Base-by-base conservation (phyloP, 2,888 invertebrate species). In the Incurvaria masculella region DNA sequence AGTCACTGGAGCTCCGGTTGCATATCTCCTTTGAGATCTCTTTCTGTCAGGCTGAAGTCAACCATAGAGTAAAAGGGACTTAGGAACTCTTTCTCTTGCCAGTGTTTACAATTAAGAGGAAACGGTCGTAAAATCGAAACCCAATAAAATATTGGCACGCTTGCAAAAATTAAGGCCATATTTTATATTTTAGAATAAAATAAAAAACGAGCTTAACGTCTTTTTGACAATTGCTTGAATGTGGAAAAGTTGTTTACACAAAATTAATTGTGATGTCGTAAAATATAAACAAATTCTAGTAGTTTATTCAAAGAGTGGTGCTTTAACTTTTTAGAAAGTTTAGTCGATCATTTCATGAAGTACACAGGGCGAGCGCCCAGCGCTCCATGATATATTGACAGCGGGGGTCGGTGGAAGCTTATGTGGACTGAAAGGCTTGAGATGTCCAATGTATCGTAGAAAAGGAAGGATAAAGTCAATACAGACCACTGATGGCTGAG, bases 401-500 rank as follows among this genome's bases (percentile, higher is more conserved):
- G 68, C 33, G 61, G 64, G 65, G 61, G 61, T 60, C 58, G 62
- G 59, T 68, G 61, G 68, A 66, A 69, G 64, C 68, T 74, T 72
- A 67, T 64, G 62, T 64, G 66, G 66, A 69, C 65, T 57, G 75
- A 64, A 61, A 69, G 67, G 62, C 65, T 69, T 72, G 76, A 71
- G 67, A 78, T 78, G 78, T 78, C 78, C 73, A 78, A 78, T 78
- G 78, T 71, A 76, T 78, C 76, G 70, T 76, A 78, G 76, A 74
- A 67, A 75, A 76, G 75, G 74, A 63, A 75, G 72, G 65, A 75
- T 78, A 76, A 75, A 74, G 69, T 71, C 68, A 64, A 70, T 69
- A 72, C 70, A 74, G 72, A 75, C 74, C 27, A 51, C 51, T 72
- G 68, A 87, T 87, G 87, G 86, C 85, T 81, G 81, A 84, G 79